Evolutionary conservation across 2,888 invertebrate genomes (phyloP), one percentile per base, ranked within the genome.

Genomic region (Clitarchus hookeri): DNA sequence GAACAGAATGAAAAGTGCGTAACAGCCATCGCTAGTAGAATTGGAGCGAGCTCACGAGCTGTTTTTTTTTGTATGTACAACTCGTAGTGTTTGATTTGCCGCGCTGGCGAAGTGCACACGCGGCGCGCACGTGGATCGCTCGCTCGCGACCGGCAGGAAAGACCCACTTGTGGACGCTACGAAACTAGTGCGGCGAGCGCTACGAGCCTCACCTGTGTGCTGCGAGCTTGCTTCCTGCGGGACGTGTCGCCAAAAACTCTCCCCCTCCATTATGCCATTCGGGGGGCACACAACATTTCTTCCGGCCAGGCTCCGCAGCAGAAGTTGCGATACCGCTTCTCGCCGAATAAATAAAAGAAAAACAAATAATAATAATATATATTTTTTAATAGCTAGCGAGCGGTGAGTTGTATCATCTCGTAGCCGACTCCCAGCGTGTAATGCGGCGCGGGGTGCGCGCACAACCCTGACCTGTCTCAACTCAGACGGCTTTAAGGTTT

Each of bases 391-490:
- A 9, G 65, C 65, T n/a, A n/a, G n/a, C 65, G 65, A 65, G 13
- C 65, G 65, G 65, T 8, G 65, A 8, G 65, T 65, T 2, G 36
- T 48, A 48, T 48, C 3, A 48, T 48, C 48, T 48, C 8, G 48
- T 48, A 11, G 48, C 48, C 48, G 48, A 48, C 48, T 48, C 48
- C 48, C 48, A 6, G 48, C 48, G 48, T 48, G 48, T 8, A 48
- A 48, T 48, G 48, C 48, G 48, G 48, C 16, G 65, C 23, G 11
- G 65, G 23, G 65, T n/a, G 65, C 65, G 65, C 65, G 19, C 77
- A 27, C 86, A 86, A 84, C 86, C 85, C 87, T 87, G 84, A 85
- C 85, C 82, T 85, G 85, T 80, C 85, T 85, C 86, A 84, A 80
- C 86, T 27, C 85, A 83, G 83, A 78, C 83, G 85, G 84, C 54